Evolutionary conservation across 2,113 vertebrate genomes (phyloP).

Genomic region (Azemiops feae): DNA sequence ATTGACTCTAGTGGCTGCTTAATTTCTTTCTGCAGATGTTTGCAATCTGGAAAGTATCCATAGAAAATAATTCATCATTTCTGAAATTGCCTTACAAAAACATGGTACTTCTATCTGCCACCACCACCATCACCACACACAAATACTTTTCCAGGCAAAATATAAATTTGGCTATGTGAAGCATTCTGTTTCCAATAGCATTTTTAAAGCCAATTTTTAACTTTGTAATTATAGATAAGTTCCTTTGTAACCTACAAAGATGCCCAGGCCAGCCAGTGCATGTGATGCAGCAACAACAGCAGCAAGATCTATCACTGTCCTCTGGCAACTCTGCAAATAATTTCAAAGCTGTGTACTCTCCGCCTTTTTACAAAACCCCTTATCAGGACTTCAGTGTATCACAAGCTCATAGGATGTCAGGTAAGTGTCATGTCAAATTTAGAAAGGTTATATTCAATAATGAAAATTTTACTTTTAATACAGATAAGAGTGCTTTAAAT

Average conservation of each 20-base stretch:
- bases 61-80: background rate
- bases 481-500: background rate
- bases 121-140: background rate
- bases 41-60: background rate
- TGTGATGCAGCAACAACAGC: constrained; percentile 70
- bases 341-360: constrained; percentile 63
- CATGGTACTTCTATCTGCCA: background rate
- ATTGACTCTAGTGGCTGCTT: background rate
- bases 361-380: constrained; percentile 69
- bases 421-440: constrained; percentile 66
- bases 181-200: background rate
- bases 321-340: constrained; percentile 59
- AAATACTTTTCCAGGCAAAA: background rate
- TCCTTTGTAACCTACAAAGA: constrained; percentile 64
- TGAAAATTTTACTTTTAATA: background rate
- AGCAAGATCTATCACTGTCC: constrained; percentile 50
- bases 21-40: background rate
- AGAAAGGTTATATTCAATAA: background rate
- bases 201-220: background rate
- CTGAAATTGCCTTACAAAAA: background rate
- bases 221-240: constrained; percentile 70
- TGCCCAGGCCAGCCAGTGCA: constrained; percentile 63
- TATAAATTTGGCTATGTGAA: background rate
- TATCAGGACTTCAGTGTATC: constrained; percentile 76
- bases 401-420: constrained; percentile 75